Base-by-base conservation (phyloP, 2,888 invertebrate genomes). In the Dichetophora obliterata region DNA sequence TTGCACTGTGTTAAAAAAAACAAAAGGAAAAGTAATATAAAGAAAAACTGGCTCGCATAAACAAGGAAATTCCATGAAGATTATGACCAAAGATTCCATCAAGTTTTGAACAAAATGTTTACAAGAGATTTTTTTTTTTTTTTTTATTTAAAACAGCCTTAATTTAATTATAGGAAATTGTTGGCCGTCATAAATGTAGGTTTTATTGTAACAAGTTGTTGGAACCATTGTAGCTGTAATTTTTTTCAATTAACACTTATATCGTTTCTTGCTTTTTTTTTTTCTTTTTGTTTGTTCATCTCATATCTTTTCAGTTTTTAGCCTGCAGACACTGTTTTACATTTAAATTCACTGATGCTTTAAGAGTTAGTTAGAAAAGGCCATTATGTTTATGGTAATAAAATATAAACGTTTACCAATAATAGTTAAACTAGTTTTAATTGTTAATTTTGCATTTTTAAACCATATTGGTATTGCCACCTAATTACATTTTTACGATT, bases 61-160 rank as follows among this genome's bases (percentile, higher is more conserved):
- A 22, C 19, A 37, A 43, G 66, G 43, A 73, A 73, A 63, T 57
- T 61, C 27, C 48, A 63, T 65, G 69, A 75, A 69, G 59, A 69
- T 75, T 75, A 75, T 69, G 57, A 75, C 75, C 61, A 75, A 75
- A 69, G 50, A 34, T n/a, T n/a, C n/a, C n/a, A n/a, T n/a, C n/a
- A 16, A 75, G 59, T 24, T 69, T 31, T 50, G 19, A 61, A 61
- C 24, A 61, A 43, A 66, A 66, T 43, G 43, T 43, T 43, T 11
- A 43, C 14, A 14, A 43, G 11, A 1, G 14, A 11, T 1, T 3
- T 1, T 3, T 37, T 37, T 37, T 37, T 37, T 43, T 43, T 43
- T 11, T 11, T 37, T 37, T 37, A 11, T 43, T 43, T 11, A 1
- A 11, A 43, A 11, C 43, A 43, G 43, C 43, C 43, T 43, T 43